These are phyloP conservation scores for Aleiodes leptofemur DNA, from an alignment of 2,888 invertebrate genomes.

Conservation along the genomic window DNA sequence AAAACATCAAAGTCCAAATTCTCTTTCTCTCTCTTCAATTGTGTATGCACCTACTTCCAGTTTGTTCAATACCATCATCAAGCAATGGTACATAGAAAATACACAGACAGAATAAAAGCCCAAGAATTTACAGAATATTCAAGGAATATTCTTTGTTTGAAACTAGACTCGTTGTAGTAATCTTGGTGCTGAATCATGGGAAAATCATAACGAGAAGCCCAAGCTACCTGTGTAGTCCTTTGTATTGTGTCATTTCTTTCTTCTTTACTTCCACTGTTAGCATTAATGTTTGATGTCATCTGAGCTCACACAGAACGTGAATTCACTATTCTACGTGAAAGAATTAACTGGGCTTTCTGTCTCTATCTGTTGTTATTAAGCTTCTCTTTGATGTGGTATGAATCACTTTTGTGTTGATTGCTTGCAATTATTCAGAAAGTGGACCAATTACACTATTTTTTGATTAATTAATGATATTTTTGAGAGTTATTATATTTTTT, in stretches of 20 bases:
- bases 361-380: not conserved
- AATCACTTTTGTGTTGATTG: not conserved
- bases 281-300: not conserved
- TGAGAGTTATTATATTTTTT: no score
- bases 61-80: no score
- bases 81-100: no score
- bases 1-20: no score
- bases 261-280: not conserved
- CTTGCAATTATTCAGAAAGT: not conserved
- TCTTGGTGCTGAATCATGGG: not conserved
- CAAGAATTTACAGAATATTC: no score
- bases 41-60: no score
- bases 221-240: not conserved
- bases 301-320: not conserved
- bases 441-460: no score
- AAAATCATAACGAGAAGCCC: not conserved
- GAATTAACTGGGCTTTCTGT: not conserved
- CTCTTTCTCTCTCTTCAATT: no score
- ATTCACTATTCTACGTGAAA: not conserved
- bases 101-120: no score
- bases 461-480: no score
- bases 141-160: no score
- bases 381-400: not conserved
- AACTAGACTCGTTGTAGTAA: not conserved
- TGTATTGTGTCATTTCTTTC: not conserved